Percentiles rank a stretch among this genome's conserved stretches.
These are phyloP conservation scores for Ylistrum balloti DNA, from an alignment of 1,140 invertebrate species.

Conservation along the genomic window DNA sequence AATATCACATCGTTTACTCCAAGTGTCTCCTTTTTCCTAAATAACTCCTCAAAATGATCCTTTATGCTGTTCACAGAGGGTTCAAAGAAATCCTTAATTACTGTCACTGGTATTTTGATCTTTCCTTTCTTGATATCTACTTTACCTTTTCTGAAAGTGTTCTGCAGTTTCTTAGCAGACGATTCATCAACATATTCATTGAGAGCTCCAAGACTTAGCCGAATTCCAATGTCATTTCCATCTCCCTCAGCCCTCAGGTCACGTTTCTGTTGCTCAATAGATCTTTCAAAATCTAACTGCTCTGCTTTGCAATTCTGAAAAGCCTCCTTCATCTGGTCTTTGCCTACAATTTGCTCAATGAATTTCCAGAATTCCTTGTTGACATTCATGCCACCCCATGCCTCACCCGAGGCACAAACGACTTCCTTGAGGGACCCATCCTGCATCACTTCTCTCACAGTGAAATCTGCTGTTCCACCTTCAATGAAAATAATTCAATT, in stretches of 20 bases:
- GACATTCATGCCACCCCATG: constrained; percentile 74
- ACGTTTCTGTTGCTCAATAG: constrained; percentile 60
- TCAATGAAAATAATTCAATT: constrained; percentile 38
- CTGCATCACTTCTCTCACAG: constrained; percentile 72
- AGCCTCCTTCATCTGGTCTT: constrained; percentile 71
- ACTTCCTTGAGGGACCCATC: constrained; percentile 73
- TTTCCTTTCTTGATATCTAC: constrained; percentile 55
- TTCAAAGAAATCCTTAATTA: constrained; percentile 52
- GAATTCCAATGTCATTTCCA: neutral
- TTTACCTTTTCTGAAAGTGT: constrained; percentile 53
- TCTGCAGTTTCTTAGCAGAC: constrained; percentile 45
- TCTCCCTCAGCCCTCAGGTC: constrained; percentile 43
- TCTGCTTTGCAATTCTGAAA: constrained; percentile 66
- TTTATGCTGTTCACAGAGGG: constrained; percentile 54
- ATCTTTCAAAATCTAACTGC: constrained; percentile 62
- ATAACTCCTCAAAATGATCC: constrained; percentile 49
- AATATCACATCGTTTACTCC: constrained; percentile 58
- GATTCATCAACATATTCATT: constrained; percentile 50
- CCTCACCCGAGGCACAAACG: constrained; percentile 73
- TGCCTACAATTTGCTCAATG: constrained; percentile 70
- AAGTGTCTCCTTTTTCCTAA: constrained; percentile 46
- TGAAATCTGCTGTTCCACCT: constrained; percentile 77
- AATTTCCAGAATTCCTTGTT: constrained; percentile 74
- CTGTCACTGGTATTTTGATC: constrained; percentile 50
- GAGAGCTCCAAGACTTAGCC: constrained; percentile 52